phyloP scores from a whole-genome alignment of 2,113 vertebrate genomes.

The Brevimyrus niger region DNA sequence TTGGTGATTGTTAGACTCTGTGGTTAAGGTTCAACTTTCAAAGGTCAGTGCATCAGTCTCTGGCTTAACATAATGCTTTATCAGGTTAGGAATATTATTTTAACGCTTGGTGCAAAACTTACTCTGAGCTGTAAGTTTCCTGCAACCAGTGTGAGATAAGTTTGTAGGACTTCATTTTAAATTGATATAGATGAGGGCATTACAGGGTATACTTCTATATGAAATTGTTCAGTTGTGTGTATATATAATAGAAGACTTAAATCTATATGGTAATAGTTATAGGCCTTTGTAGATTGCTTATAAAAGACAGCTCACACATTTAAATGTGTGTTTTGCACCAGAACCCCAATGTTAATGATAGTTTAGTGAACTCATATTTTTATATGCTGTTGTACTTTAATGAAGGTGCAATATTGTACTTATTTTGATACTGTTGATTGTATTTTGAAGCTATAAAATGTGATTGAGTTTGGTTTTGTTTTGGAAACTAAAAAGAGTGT shows the following conservation, averaged over 20 bases:
- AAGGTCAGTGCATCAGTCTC: conserved; percentile 11
- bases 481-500: conserved; percentile 27
- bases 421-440: conserved; percentile 57
- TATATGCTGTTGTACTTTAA: conserved; percentile 56
- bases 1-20: conserved; percentile 20
- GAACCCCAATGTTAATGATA: conserved; percentile 46
- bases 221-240: conserved; percentile 50
- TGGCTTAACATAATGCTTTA: not conserved
- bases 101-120: conserved; percentile 38
- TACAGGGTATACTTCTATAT: conserved; percentile 62
- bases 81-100: not conserved
- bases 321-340: conserved; percentile 57
- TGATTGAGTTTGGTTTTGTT: conserved; percentile 32
- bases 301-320: conserved; percentile 50
- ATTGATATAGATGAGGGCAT: conserved; percentile 52
- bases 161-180: conserved; percentile 40
- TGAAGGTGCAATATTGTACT: conserved; percentile 69
- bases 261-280: conserved; percentile 46
- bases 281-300: conserved; percentile 51
- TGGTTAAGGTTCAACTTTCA: conserved; percentile 36
- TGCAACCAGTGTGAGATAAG: conserved; percentile 37
- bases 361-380: conserved; percentile 50
- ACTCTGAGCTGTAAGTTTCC: conserved; percentile 31
- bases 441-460: conserved; percentile 45
- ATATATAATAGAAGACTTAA: conserved; percentile 46